Percentiles rank a stretch among this genome's conserved stretches.
These are phyloP conservation scores for Cricetomys ansorgei DNA, from an alignment of 2,113 vertebrate genomes.

Conservation along the genomic window DNA sequence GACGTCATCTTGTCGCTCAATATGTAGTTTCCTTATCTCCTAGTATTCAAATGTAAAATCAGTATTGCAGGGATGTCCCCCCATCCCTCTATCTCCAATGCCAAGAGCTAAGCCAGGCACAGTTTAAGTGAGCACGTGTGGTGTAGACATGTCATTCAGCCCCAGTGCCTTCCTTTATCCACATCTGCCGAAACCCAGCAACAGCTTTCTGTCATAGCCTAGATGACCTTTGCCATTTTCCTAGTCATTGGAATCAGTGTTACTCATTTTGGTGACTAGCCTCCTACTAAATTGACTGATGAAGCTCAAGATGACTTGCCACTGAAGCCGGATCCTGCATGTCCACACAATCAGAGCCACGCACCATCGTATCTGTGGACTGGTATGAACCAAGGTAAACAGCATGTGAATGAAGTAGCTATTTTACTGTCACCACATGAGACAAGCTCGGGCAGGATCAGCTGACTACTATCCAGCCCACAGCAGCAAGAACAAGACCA, in stretches of 20 bases:
- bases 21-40: not conserved
- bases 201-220: not conserved
- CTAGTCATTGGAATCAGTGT: not conserved
- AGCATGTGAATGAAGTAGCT: not conserved
- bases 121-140: accelerated
- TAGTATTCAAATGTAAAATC: not conserved
- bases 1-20: not conserved
- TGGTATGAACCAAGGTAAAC: not conserved
- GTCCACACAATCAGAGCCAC: not conserved
- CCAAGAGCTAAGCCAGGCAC: not conserved
- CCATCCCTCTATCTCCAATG: not conserved
- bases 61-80: not conserved
- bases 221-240: too few species aligned
- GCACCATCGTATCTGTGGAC: not conserved
- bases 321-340: too few species aligned
- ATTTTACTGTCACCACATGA: not conserved
- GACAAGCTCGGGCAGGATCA: not conserved
- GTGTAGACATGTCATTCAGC: too few species aligned
- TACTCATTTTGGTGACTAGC: not conserved
- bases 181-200: not conserved
- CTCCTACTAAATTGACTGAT: not conserved
- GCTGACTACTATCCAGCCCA: not conserved
- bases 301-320: not conserved
- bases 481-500: not conserved
- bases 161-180: not conserved